phyloP scores from a whole-genome alignment of 1,140 invertebrate species.

The Drosophila pallidifrons region DNA sequence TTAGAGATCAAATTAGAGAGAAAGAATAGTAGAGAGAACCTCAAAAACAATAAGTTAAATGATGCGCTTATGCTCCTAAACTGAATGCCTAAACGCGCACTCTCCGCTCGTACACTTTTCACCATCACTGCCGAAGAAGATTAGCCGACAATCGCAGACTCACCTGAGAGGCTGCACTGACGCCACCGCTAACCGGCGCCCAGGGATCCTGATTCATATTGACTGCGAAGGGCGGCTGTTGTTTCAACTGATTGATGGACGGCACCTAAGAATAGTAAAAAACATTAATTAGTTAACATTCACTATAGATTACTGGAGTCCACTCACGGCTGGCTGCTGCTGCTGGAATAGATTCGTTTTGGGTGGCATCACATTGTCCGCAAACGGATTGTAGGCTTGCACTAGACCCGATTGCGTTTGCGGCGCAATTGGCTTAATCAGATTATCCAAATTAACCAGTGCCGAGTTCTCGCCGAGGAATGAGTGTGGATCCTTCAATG shows the following conservation, averaged over 20 bases:
- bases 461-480: slow-evolving; percentile 97
- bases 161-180: slow-evolving; percentile 74
- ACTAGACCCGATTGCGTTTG: slow-evolving; percentile 64
- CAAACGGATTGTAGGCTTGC: slow-evolving; percentile 84
- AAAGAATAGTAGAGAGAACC: slow-evolving; percentile 30
- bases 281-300: not conserved
- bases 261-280: slow-evolving; percentile 71
- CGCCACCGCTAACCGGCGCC: slow-evolving; percentile 79
- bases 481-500: slow-evolving; percentile 94
- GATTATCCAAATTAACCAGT: slow-evolving; percentile 97
- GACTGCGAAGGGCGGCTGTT: slow-evolving; percentile 85
- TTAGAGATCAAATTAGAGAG: slow-evolving; percentile 40
- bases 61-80: slow-evolving; percentile 23
- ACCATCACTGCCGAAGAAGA: not conserved
- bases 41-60: slow-evolving; percentile 42
- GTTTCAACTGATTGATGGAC: slow-evolving; percentile 87
- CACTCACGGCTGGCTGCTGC: slow-evolving; percentile 83
- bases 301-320: not conserved
- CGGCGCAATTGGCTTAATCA: slow-evolving; percentile 89
- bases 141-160: slow-evolving; percentile 37
- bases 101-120: not conserved
- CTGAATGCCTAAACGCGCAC: slow-evolving; percentile 36
- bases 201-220: slow-evolving; percentile 85
- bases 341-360: slow-evolving; percentile 85
- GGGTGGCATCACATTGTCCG: slow-evolving; percentile 80